Conservation (phyloP, 1,140 invertebrate species). For the Ridgeia piscesae region DNA sequence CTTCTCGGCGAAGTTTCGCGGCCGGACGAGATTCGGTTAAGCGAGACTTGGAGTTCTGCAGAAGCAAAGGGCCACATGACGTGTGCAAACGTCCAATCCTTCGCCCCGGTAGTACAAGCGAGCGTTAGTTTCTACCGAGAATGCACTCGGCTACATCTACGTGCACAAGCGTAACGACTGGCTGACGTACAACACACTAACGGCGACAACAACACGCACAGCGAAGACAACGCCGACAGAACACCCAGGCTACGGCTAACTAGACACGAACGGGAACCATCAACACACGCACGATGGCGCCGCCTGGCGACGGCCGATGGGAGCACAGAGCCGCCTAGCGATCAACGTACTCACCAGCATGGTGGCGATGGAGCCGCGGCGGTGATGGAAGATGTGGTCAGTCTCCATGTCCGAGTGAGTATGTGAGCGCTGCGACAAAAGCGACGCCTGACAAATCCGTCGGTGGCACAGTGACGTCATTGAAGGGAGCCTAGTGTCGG, state of each 20-base stretch:
- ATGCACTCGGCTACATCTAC: neutral
- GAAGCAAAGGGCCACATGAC: no score
- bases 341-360: constrained; percentile 20
- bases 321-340: neutral
- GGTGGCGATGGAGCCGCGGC: constrained; percentile 22
- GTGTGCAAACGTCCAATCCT: neutral
- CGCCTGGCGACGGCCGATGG: neutral
- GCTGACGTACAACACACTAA: neutral
- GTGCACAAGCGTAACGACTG: neutral
- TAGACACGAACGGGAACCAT: neutral
- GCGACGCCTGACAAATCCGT: neutral
- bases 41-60: no score
- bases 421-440: constrained; percentile 11
- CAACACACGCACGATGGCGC: constrained; percentile 3
- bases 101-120: neutral
- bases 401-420: neutral
- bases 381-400: constrained; percentile 14
- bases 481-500: neutral
- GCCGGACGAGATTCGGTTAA: no score
- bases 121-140: neutral
- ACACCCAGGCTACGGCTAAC: neutral
- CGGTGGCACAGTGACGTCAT: neutral
- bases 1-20: no score
- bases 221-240: neutral
- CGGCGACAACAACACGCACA: neutral